Evolutionary conservation across 2,113 vertebrate species (phyloP), one percentile per base, ranked within the genome.

Genomic region (Suncus etruscus): DNA sequence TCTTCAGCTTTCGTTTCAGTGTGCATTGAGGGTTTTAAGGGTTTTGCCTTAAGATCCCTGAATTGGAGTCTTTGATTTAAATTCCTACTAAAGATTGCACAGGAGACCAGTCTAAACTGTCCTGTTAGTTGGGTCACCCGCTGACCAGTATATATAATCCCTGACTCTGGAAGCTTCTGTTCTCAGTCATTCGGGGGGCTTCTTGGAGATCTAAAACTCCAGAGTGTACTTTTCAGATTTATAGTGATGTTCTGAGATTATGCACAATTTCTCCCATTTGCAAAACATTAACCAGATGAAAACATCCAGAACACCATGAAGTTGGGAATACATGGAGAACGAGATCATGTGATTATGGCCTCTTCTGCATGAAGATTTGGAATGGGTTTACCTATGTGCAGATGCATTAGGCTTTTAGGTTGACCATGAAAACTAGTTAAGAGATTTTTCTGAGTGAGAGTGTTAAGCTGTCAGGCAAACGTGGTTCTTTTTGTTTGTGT

Each of bases 61-160:
- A 68, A 68, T 61, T 89, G 25, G 25, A 72, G 32, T 7, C n/a
- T 93, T 89, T 72, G 50, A 77, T 86, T 84, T 76, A 51, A 65
- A 45, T 63, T 79, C 51, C 12, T 29, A 8, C 22, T 1, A 3
- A 86, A n/a, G 39, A 65, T 78, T 50, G 12, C 1, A 6, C 24
- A n/a, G 32, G 12, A 68, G 29, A 58, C 45, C 31, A 61, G 9
- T 8, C 29, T 0, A 0, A 0, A 0, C 8, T 27, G 51, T 4
- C 24, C 15, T 2, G 1, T 25, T 25, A 79, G 31, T 20, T 69
- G 51, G 32, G 8, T 48, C 58, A 2, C 15, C 39, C 11, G 20
- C 3, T 4, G 22, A 1, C 1, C 15, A 24, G 31, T 45, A 9
- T n/a, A 58, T 27, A 7, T 31, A 2, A 2, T 8, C 25, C 75